Percentiles rank a stretch among this genome's conserved stretches.
Conservation (phyloP, 1,140 invertebrate genomes). For the Leptopilina boulardi region DNA sequence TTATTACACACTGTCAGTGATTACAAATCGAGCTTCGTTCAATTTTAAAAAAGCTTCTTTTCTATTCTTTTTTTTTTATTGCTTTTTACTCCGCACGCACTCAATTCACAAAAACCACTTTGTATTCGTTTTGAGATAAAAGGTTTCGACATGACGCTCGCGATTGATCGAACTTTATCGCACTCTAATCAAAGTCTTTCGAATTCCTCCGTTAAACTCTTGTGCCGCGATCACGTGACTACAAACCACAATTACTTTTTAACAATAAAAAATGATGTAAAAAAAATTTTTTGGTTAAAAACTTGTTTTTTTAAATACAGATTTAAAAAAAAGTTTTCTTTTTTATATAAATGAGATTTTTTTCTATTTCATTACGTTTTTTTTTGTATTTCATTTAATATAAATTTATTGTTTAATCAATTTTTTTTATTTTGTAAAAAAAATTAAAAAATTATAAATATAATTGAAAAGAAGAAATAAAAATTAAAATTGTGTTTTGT, state of each 20-base stretch:
- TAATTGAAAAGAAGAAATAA: too few species aligned
- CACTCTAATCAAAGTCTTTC: slow-evolving; percentile 19
- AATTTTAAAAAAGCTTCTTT: background rate
- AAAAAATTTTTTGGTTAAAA: too few species aligned
- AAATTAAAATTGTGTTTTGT: too few species aligned
- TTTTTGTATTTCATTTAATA: too few species aligned
- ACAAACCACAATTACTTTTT: background rate
- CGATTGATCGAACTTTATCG: slow-evolving; percentile 23
- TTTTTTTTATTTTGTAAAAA: too few species aligned
- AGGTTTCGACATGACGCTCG: slow-evolving; percentile 8
- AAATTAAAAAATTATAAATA: too few species aligned
- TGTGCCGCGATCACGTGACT: background rate
- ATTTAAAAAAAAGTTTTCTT: too few species aligned
- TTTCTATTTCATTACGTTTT: too few species aligned
- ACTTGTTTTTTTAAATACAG: too few species aligned
- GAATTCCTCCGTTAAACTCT: slow-evolving; percentile 1
- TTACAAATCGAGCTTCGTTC: background rate
- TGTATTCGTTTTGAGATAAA: slow-evolving; percentile 4
- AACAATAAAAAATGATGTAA: too few species aligned
- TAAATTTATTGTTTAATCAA: too few species aligned
- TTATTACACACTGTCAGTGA: background rate
- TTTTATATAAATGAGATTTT: too few species aligned
- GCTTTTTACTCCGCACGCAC: background rate
- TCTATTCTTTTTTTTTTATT: background rate
- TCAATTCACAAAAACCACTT: slow-evolving; percentile 25